A percentile compares a stretch with the other conserved stretches of the same genome.
Conservation (phyloP, 2,888 invertebrate species). For the Nipponacmea schrenckii region DNA sequence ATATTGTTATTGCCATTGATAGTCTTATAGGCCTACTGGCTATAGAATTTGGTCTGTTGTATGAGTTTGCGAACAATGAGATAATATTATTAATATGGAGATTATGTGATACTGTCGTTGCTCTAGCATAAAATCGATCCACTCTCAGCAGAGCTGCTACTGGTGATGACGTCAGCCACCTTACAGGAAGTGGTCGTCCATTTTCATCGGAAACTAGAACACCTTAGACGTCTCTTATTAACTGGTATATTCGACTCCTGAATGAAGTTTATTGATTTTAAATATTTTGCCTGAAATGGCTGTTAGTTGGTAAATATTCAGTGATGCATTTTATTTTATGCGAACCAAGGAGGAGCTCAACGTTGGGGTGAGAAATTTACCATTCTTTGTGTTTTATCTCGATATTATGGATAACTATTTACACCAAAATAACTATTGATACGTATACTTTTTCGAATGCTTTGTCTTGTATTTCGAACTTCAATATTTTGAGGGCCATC, state of each 20-base stretch:
- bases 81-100: constrained; percentile 1
- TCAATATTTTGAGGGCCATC: too few species aligned
- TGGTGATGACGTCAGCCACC: neutral
- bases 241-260: too few species aligned
- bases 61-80: neutral
- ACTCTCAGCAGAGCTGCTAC: neutral
- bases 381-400: neutral
- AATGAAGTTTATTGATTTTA: too few species aligned
- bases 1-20: too few species aligned
- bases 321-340: constrained; percentile 27
- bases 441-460: too few species aligned
- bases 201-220: neutral
- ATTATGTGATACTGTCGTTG: neutral
- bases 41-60: neutral
- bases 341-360: constrained; percentile 23
- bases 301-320: constrained; percentile 14
- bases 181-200: constrained; percentile 8
- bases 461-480: too few species aligned
- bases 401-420: neutral
- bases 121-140: neutral
- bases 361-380: constrained; percentile 23
- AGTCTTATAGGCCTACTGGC: too few species aligned
- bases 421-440: too few species aligned
- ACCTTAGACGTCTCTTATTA: too few species aligned
- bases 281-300: constrained; percentile 10